Base-by-base conservation (phyloP, 2,797 vertebrate genomes). In the Rousettus madagascariensis region DNA sequence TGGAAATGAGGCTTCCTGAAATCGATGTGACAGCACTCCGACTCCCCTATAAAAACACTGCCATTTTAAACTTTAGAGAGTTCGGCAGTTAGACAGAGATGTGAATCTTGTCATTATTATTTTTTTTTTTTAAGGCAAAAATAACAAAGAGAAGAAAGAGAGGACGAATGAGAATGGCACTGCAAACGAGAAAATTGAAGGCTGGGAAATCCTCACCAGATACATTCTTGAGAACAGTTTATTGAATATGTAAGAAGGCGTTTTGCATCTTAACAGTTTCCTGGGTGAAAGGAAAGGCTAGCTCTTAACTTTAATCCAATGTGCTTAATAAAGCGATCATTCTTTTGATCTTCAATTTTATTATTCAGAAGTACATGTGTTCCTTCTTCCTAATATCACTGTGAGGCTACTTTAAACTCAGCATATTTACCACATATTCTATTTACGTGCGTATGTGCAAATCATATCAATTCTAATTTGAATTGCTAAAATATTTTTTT, bases 191-290 rank as follows among this genome's bases (percentile, higher is more conserved):
- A 71, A 84, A 92, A 90, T 7, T 12, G 28, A 75, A 93, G 79
- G 36, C 61, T 57, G 92, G 36, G 61, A 75, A 94, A 86, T 86
- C 63, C 82, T 80, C 77, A 97, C 92, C 69, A 95, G 82, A 95
- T 17, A 86, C 30, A 85, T 86, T 82, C 74, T 82, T 20, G 46
- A 95, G 65, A 94, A 53, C 74, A 65, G 53, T 28, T 82, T 71
- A 74, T 49, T 94, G 74, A 90, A 92, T 90, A 88, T 55, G 17
- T 33, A 90, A 94, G 63, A 89, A 43, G 12, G 41, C 49, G 41
- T 61, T 86, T 91, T 95, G 20, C 33, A 75, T 49, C 12, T 83
- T 86, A 72, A 72, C n/a, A 22, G 83, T 90, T 94, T 61, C 19
- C 68, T 36, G 12, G 13, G 75, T 87, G 55, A 84, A 94, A 95